Conservation (phyloP, 2,113 vertebrate species). For the Rhabdornis inornatus region DNA sequence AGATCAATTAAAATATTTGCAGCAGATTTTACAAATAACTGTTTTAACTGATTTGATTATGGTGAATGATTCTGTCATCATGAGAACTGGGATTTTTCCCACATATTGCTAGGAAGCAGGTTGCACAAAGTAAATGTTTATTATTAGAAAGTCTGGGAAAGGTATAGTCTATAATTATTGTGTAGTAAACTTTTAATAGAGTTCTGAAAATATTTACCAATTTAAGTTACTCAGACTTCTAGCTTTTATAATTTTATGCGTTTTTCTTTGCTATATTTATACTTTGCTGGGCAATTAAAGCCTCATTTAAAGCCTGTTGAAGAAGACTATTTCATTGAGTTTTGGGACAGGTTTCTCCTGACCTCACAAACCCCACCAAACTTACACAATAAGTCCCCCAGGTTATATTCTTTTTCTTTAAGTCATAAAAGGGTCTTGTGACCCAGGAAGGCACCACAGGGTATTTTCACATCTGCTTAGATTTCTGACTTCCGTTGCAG, state of each 20-base stretch:
- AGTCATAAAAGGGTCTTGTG: neutral
- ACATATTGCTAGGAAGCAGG: neutral
- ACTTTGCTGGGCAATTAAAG: neutral
- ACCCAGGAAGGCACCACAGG: neutral
- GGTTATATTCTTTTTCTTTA: neutral
- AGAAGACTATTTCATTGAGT: neutral
- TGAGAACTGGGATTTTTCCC: slow-evolving; percentile 4
- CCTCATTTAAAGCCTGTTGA: neutral
- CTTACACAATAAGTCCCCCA: neutral
- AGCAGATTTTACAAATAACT: slow-evolving; percentile 19
- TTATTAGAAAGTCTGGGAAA: slow-evolving; percentile 11
- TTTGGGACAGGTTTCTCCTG: neutral
- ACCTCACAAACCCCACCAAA: neutral
- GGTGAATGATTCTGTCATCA: neutral
- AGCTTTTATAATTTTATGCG: neutral
- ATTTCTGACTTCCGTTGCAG: neutral
- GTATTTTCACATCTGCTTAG: neutral
- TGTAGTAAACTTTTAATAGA: neutral
- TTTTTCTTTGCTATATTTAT: neutral
- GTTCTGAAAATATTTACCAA: neutral
- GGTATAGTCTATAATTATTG: neutral
- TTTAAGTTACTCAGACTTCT: neutral
- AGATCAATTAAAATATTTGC: slow-evolving; percentile 12
- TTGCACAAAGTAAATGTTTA: neutral
- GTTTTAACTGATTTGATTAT: slow-evolving; percentile 20